phyloP scores from a whole-genome alignment of 2,888 invertebrate genomes.

The Apodemia mormo region DNA sequence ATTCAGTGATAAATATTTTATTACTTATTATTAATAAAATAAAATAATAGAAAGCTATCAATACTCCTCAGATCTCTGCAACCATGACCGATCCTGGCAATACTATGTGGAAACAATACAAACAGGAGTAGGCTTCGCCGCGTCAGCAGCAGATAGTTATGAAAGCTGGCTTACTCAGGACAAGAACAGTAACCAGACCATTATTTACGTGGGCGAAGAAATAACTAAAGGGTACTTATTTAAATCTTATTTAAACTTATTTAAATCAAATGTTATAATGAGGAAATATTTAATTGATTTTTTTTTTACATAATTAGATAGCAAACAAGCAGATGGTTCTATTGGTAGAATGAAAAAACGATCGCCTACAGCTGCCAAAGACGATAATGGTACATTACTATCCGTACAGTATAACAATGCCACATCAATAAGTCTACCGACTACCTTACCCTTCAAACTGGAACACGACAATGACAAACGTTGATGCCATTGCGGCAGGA shows the following conservation, averaged over 20 bases:
- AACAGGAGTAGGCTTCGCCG: constrained; percentile 67
- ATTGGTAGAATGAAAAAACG: too few species aligned
- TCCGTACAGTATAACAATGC: too few species aligned
- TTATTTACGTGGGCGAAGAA: constrained; percentile 53
- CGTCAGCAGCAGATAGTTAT: constrained; percentile 64
- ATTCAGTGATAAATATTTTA: too few species aligned
- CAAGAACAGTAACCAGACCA: constrained; percentile 37
- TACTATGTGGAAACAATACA: constrained; percentile 78
- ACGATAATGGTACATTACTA: too few species aligned
- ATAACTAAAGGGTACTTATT: constrained; percentile 7
- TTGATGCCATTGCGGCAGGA: too few species aligned
- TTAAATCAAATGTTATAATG: background rate
- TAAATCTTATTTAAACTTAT: background rate
- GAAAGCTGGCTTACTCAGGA: constrained; percentile 66
- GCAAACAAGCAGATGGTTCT: too few species aligned
- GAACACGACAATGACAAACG: too few species aligned
- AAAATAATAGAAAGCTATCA: background rate
- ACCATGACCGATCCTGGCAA: constrained; percentile 82
- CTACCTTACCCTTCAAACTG: too few species aligned
- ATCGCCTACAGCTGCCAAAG: too few species aligned
- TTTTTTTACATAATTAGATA: too few species aligned
- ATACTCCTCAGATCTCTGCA: constrained; percentile 72
- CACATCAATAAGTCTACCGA: too few species aligned
- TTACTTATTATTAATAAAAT: too few species aligned
- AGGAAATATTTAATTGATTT: background rate